These are phyloP conservation scores for Calyptommatus sinebrachiatus DNA, from an alignment of 2,113 vertebrate genomes.

Conservation along the genomic window DNA sequence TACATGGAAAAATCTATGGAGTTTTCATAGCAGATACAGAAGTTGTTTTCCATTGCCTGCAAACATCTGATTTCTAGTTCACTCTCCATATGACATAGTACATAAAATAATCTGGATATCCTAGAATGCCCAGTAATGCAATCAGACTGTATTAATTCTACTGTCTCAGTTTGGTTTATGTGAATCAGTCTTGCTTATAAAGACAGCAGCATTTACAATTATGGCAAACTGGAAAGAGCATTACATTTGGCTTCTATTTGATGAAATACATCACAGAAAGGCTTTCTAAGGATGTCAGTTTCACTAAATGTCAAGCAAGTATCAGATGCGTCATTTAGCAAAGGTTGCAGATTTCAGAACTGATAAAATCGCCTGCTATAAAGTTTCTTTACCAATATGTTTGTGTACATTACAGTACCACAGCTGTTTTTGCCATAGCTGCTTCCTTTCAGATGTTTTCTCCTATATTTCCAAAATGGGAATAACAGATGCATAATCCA, in stretches of 20 bases:
- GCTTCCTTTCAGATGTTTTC: too few species aligned
- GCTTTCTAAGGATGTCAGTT: neutral
- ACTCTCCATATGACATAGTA: neutral
- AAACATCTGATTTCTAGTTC: too few species aligned
- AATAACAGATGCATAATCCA: too few species aligned
- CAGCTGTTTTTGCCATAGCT: too few species aligned
- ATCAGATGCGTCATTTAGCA: neutral
- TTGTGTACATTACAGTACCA: too few species aligned
- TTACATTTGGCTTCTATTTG: neutral
- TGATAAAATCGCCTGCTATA: neutral
- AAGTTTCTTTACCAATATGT: neutral
- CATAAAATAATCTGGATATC: neutral
- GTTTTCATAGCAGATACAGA: too few species aligned
- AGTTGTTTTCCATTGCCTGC: too few species aligned
- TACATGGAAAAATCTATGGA: too few species aligned
- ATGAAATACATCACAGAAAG: neutral
- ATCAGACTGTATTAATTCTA: neutral
- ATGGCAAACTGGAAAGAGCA: neutral
- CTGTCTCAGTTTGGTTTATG: neutral
- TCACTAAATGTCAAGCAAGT: neutral
- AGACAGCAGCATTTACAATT: neutral
- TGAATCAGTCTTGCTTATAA: slow-evolving; percentile 2
- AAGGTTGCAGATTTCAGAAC: neutral
- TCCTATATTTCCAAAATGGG: too few species aligned
- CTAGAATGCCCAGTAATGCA: neutral